Conservation (phyloP, 2,113 vertebrate species). For the Lepus timidus region DNA sequence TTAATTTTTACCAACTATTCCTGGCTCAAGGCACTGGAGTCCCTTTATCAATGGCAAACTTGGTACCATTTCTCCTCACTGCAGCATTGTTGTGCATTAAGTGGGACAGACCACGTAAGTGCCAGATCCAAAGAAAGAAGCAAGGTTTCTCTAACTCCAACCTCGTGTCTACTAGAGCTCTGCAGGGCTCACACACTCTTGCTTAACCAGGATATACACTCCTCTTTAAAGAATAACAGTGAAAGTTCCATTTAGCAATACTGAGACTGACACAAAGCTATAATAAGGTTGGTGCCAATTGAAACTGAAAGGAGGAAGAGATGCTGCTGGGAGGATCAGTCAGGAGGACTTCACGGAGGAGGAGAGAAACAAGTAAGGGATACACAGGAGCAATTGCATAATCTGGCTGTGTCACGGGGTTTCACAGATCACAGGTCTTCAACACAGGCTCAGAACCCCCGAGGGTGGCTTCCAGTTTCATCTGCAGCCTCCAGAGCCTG, state of each 20-base stretch:
- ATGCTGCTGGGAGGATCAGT: too few species aligned
- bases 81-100: neutral
- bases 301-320: neutral
- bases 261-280: neutral
- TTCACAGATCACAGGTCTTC: neutral
- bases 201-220: rapidly evolving
- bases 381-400: neutral
- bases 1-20: constrained; percentile 27
- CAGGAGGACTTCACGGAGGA: constrained; percentile 9
- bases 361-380: neutral
- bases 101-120: neutral
- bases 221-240: neutral
- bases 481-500: neutral
- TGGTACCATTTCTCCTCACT: neutral
- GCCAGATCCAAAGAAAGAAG: neutral
- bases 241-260: neutral
- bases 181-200: neutral
- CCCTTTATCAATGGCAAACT: neutral
- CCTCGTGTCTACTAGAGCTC: neutral
- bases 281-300: neutral
- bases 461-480: neutral
- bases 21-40: neutral
- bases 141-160: neutral
- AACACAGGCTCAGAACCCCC: neutral
- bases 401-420: neutral